phyloP scores from a whole-genome alignment of 2,888 invertebrate species.

The Pandemis corylana region DNA sequence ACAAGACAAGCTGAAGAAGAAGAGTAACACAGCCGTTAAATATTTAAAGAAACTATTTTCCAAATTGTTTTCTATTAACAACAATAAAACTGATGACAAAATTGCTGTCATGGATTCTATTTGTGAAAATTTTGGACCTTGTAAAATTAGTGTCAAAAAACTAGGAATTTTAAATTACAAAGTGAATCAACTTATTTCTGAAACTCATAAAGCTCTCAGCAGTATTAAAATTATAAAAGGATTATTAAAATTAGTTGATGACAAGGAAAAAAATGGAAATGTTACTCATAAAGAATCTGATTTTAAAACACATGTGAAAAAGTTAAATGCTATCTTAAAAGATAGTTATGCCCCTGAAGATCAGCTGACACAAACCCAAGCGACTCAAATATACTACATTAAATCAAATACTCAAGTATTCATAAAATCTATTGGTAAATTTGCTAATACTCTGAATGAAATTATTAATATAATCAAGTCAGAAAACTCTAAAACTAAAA shows the following conservation, averaged over 20 bases:
- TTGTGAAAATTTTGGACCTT: constrained; percentile 62
- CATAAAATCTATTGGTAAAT: constrained; percentile 63
- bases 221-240: constrained; percentile 67
- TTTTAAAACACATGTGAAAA: constrained; percentile 54
- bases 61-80: constrained; percentile 55
- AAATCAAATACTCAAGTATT: constrained; percentile 65
- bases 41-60: constrained; percentile 63
- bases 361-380: constrained; percentile 55
- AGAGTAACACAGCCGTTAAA: constrained; percentile 51
- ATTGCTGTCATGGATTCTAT: constrained; percentile 57
- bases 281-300: constrained; percentile 37
- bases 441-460: constrained; percentile 64
- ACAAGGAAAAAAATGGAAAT: constrained; percentile 39
- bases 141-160: constrained; percentile 53
- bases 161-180: constrained; percentile 56
- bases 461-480: constrained; percentile 58
- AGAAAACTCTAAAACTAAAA: constrained; percentile 43
- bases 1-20: constrained; percentile 48
- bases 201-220: constrained; percentile 62
- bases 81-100: constrained; percentile 50
- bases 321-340: constrained; percentile 60
- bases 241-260: constrained; percentile 55
- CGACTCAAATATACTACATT: constrained; percentile 61
- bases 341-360: constrained; percentile 46
- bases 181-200: constrained; percentile 59